These are phyloP conservation scores for Erynnis tages DNA, from an alignment of 2,888 invertebrate species.

Conservation along the genomic window DNA sequence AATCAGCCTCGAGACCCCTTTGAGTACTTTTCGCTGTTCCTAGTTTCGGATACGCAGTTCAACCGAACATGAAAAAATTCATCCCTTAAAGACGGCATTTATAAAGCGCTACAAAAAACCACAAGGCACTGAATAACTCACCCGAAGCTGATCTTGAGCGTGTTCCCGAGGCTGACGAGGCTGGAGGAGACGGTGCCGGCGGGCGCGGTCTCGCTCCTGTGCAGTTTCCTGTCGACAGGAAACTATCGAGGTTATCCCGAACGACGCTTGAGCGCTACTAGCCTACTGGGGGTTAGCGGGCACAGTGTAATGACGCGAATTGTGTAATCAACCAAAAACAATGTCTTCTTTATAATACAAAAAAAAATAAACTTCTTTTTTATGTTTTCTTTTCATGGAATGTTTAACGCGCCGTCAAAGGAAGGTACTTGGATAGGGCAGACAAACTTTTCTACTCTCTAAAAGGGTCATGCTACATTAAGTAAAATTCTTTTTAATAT, in stretches of 20 bases:
- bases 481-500: too few species aligned
- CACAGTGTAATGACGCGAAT: constrained; percentile 37
- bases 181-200: constrained; percentile 87
- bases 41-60: too few species aligned
- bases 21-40: too few species aligned
- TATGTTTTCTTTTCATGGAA: too few species aligned
- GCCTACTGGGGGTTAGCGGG: constrained; percentile 52
- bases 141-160: constrained; percentile 93
- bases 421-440: constrained; percentile 5
- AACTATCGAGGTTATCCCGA: constrained; percentile 77
- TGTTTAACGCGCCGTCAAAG: constrained; percentile 4
- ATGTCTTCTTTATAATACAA: too few species aligned
- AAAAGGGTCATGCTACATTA: too few species aligned
- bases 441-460: neutral
- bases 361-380: too few species aligned
- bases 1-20: too few species aligned
- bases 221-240: constrained; percentile 81
- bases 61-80: too few species aligned
- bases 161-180: constrained; percentile 89
- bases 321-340: too few species aligned
- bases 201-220: constrained; percentile 88
- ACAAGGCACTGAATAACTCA: constrained; percentile 70
- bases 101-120: too few species aligned
- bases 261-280: constrained; percentile 43
- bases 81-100: too few species aligned